phyloP scores from a whole-genome alignment of 1,140 invertebrate species.

The Pseudomyrmex flavicornis region DNA sequence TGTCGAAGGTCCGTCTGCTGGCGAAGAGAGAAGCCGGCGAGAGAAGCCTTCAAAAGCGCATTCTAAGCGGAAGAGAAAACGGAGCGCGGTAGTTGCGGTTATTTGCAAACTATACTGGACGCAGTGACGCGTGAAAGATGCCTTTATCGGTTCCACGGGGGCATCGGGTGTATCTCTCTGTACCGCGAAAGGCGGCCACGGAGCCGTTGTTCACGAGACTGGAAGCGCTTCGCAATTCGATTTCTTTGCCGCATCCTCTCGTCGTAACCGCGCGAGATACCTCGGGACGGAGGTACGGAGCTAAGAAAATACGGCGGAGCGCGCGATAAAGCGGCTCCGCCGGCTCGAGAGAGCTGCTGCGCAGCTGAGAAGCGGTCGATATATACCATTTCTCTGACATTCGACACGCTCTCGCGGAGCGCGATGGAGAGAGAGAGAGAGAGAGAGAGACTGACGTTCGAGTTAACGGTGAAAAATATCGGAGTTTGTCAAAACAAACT shows the following conservation, averaged over 20 bases:
- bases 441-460: neutral
- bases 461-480: neutral
- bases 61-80: conserved; percentile 38
- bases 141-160: conserved; percentile 37
- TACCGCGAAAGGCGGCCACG: conserved; percentile 29
- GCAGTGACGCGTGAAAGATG: conserved; percentile 50
- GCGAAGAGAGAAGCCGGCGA: neutral
- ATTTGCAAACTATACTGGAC: conserved; percentile 39
- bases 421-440: neutral
- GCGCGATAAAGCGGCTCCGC: conserved; percentile 2
- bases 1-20: neutral
- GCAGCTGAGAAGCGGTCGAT: neutral
- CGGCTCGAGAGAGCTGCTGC: conserved; percentile 7
- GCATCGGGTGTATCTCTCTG: conserved; percentile 10
- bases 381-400: neutral
- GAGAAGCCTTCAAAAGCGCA: conserved; percentile 13
- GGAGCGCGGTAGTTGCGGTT: conserved; percentile 18
- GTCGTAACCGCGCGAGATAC: neutral
- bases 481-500: neutral
- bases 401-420: conserved; percentile 2
- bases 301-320: conserved; percentile 43
- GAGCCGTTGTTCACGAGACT: neutral
- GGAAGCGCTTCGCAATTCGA: conserved; percentile 10
- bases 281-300: neutral
- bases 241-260: conserved; percentile 16